Conservation (phyloP, 1,140 invertebrate genomes). For the Octopus sinensis region DNA sequence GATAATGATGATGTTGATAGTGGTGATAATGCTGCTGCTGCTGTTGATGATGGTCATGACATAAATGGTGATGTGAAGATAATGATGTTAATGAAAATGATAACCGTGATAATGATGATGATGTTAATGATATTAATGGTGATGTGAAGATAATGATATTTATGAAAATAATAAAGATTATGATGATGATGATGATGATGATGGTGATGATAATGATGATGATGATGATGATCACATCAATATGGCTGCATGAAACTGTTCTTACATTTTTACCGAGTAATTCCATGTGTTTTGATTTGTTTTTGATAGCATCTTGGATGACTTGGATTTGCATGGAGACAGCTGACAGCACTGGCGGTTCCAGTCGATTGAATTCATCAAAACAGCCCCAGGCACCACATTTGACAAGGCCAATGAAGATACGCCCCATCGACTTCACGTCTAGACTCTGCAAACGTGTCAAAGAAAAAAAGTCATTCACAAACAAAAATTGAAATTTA, state of each 20-base stretch:
- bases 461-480: neutral
- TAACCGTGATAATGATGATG: too few species aligned
- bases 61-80: too few species aligned
- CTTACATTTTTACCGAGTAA: constrained; percentile 74
- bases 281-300: constrained; percentile 64
- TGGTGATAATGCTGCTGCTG: too few species aligned
- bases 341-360: constrained; percentile 86
- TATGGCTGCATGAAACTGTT: constrained; percentile 19
- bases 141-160: too few species aligned
- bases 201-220: constrained; percentile 14
- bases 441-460: constrained; percentile 75
- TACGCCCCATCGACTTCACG: constrained; percentile 85
- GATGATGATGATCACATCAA: too few species aligned
- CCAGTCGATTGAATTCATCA: constrained; percentile 95
- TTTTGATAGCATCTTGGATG: constrained; percentile 80
- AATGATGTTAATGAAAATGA: too few species aligned
- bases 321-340: constrained; percentile 86
- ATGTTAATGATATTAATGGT: too few species aligned
- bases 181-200: constrained; percentile 18
- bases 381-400: constrained; percentile 99
- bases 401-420: constrained; percentile 86
- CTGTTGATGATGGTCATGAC: too few species aligned
- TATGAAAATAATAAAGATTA: neutral
- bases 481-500: neutral
- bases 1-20: too few species aligned